phyloP scores from a whole-genome alignment of 2,888 invertebrate species.

The Tromatobia lineatoria region DNA sequence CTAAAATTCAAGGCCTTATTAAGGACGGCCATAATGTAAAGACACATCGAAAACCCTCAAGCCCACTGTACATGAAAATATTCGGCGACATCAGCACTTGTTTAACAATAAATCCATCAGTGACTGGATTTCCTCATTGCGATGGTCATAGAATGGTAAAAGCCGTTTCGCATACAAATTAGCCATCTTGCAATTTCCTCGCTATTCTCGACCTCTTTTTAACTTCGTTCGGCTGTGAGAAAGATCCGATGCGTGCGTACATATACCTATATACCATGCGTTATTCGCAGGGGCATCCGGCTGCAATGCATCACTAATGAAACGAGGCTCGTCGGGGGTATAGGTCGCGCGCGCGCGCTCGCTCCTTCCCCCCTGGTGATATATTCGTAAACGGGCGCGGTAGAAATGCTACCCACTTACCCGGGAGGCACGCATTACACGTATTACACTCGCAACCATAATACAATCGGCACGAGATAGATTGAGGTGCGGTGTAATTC shows the following conservation, averaged over 20 bases:
- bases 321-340: conserved; percentile 74
- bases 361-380: conserved; percentile 29
- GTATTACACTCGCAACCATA: conserved; percentile 28
- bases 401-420: conserved; percentile 76
- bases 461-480: conserved; percentile 32
- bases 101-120: neutral
- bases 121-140: neutral
- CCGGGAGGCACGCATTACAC: conserved; percentile 28
- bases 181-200: neutral
- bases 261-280: no score
- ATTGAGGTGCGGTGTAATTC: conserved; percentile 56
- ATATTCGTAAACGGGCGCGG: conserved; percentile 78
- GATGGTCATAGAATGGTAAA: neutral
- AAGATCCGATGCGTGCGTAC: conserved; percentile 4
- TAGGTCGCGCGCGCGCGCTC: conserved; percentile 21
- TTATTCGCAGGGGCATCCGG: conserved; percentile 71
- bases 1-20: no score
- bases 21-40: no score
- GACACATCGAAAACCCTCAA: no score
- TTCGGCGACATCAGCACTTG: neutral
- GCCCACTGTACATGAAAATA: no score
- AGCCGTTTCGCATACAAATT: conserved; percentile 25
- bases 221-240: conserved; percentile 74
- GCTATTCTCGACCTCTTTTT: neutral
- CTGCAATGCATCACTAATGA: conserved; percentile 79